Percentiles rank a stretch among this genome's conserved stretches.
Evolutionary conservation across 1,140 invertebrate species (phyloP).

Genomic region (Aphelenchoides avenae): DNA sequence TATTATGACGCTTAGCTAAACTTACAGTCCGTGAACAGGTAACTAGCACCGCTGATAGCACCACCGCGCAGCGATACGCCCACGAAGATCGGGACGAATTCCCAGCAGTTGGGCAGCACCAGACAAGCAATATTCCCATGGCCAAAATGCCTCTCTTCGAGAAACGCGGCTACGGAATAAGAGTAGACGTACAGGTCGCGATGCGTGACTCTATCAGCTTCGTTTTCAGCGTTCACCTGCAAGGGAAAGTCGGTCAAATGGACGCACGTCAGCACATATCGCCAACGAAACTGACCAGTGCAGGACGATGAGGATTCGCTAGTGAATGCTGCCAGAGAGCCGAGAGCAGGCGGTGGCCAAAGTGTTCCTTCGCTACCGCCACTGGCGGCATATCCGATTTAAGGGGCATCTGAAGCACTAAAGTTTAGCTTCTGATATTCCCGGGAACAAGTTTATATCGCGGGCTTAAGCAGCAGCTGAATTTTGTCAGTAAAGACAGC

Average conservation of each 20-base stretch:
- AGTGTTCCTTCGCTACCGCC: constrained; percentile 16
- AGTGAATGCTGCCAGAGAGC: constrained; percentile 23
- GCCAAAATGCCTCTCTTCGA: constrained; percentile 21
- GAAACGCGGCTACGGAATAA: constrained; percentile 34
- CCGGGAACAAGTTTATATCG: no score
- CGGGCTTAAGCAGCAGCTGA: no score
- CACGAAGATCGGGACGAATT: constrained; percentile 37
- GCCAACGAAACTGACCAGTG: constrained; percentile 10
- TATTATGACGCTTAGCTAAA: no score
- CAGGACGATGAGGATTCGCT: constrained; percentile 16
- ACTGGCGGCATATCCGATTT: constrained; percentile 34
- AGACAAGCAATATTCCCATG: constrained; percentile 33
- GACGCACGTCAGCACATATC: no score
- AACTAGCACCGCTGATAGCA: constrained; percentile 41
- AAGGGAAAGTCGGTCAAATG: no score
- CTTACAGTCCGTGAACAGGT: constrained; percentile 39
- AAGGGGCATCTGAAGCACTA: constrained; percentile 13
- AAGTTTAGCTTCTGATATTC: no score
- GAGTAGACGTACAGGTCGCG: constrained; percentile 35
- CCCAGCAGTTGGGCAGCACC: constrained; percentile 40
- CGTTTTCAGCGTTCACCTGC: constrained; percentile 37
- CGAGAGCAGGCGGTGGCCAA: constrained; percentile 12
- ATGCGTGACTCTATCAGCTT: constrained; percentile 36
- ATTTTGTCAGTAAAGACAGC: no score
- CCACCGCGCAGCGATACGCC: constrained; percentile 37